Evolutionary conservation across 2,888 invertebrate genomes (phyloP).

Genomic region (Hemicrepidius hirtus): DNA sequence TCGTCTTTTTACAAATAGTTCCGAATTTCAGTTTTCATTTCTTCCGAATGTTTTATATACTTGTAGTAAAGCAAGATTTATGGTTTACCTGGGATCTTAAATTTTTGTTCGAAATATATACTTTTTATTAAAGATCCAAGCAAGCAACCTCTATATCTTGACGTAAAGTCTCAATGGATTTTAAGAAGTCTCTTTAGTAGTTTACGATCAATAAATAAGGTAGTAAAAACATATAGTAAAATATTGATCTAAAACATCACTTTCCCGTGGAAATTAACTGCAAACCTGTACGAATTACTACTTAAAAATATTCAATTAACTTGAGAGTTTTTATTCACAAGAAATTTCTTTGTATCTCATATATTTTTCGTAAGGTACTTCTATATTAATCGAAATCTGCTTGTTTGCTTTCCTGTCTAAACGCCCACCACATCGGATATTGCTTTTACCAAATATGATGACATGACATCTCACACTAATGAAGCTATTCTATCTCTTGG

Average conservation of each 20-base stretch:
- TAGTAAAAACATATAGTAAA: not conserved
- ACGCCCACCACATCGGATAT: not conserved
- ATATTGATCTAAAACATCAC: too few species aligned
- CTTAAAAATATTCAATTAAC: too few species aligned
- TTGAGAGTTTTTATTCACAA: too few species aligned
- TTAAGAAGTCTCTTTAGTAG: not conserved
- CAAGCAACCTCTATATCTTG: not conserved
- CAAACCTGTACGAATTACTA: too few species aligned
- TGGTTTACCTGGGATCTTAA: not conserved
- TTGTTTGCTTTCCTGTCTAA: not conserved
- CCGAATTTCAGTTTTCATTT: too few species aligned
- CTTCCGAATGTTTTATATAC: too few species aligned
- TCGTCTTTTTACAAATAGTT: too few species aligned
- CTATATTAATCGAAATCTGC: not conserved
- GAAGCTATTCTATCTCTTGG: not conserved
- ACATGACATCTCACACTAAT: slow-evolving; percentile 4
- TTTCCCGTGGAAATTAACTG: too few species aligned
- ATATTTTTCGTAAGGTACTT: too few species aligned
- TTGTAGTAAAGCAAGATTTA: too few species aligned
- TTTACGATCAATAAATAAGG: not conserved
- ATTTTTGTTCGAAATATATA: too few species aligned
- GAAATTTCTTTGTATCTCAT: too few species aligned
- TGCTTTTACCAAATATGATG: slow-evolving; percentile 1
- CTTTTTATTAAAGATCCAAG: not conserved
- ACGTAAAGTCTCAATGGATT: not conserved